Evolutionary conservation across 2,888 invertebrate species (phyloP), one percentile per base, ranked within the genome.

Genomic region (Allacma fusca): DNA sequence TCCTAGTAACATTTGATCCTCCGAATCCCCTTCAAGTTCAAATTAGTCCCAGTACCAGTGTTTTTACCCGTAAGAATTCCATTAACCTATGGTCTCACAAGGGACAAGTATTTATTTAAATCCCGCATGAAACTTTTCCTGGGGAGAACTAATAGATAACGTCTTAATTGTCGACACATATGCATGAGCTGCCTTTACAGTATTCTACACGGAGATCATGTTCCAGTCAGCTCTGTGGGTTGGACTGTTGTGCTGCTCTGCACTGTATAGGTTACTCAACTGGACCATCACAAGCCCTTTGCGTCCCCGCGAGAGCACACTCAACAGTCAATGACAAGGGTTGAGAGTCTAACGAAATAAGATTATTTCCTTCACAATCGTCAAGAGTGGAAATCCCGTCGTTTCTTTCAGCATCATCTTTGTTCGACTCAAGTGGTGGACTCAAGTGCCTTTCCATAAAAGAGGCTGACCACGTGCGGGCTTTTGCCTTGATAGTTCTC

Each of bases 301-400:
- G 34, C 34, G 9, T 34, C 9, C 34, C 34, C 34, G 4, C 4
- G 50, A 16, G 19, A 50, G 16, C 16, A 16, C n/a, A n/a, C 50
- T n/a, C 50, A 50, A 5, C 5, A 50, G 50, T 50, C 50, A 50
- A 50, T 50, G 50, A 50, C 50, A 50, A 50, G 50, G 50, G 50
- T 9, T 50, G 50, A 50, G 50, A 50, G 50, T 16, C n/a, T 16
- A 12, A 50, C 9, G 50, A 50, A 50, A 50, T 50, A 50, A 50
- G 50, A 50, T 50, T 50, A 50, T 5, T 50, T 50, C 19, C 50
- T 50, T 16, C 7, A 50, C 50, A 50, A 50, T 50, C 50, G n/a
- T 50, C 50, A 50, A 50, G 50, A 50, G 50, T 16, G n/a, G 50
- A 50, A 50, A 50, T 50, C 50, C 16, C 50, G 2, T 50, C 50